Conservation (phyloP, 2,888 invertebrate species). For the Hemaris fuciformis region DNA sequence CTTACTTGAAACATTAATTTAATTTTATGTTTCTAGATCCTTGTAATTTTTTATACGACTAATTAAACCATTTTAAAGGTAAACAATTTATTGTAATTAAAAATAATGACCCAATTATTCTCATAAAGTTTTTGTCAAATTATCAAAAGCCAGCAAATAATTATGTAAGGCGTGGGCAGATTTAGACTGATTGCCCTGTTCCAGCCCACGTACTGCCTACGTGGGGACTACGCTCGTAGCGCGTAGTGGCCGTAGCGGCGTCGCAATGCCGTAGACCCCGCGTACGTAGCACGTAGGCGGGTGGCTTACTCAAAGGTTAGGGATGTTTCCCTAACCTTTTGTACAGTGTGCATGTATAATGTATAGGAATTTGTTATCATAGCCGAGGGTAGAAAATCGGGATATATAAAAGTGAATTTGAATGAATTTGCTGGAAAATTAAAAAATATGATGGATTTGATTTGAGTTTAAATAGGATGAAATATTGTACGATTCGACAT, state of each 20-base stretch:
- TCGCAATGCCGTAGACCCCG: constrained; percentile 9
- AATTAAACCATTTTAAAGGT: too few relatives aligned
- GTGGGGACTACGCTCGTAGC: background rate
- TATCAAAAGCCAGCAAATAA: background rate
- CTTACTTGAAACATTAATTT: too few relatives aligned
- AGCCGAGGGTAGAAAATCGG: background rate
- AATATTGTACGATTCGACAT: too few relatives aligned
- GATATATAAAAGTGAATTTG: background rate
- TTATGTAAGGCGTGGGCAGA: background rate
- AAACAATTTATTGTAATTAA: too few relatives aligned
- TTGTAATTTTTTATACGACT: too few relatives aligned
- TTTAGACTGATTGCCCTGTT: background rate
- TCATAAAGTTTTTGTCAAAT: background rate
- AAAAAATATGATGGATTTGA: too few relatives aligned
- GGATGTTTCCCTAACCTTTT: background rate
- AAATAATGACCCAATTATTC: too few relatives aligned
- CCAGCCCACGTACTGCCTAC: constrained; percentile 5
- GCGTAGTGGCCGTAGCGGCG: background rate
- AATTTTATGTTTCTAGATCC: too few relatives aligned
- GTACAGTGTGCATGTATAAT: background rate
- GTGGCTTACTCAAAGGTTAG: background rate
- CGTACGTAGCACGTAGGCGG: constrained; percentile 6
- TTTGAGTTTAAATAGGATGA: too few relatives aligned
- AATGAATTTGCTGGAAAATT: background rate
- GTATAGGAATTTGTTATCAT: background rate